Evolutionary conservation across 2,797 vertebrate genomes (phyloP).

Genomic region (Pangasius larnaudii): DNA sequence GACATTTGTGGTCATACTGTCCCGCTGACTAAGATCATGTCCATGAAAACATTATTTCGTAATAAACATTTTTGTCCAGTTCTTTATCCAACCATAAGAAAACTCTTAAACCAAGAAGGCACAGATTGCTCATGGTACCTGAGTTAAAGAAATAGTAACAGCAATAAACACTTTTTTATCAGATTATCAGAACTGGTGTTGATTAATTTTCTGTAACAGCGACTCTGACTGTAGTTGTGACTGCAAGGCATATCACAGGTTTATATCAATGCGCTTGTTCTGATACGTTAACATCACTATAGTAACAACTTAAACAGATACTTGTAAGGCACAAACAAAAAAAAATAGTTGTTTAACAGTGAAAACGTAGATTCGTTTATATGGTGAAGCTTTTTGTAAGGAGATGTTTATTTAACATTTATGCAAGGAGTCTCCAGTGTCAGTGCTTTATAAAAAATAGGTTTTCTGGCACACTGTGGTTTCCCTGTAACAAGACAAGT

Average conservation of each 20-base stretch:
- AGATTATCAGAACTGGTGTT: not conserved
- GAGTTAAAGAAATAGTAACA: not conserved
- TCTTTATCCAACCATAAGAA: not conserved
- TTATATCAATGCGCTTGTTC: not conserved
- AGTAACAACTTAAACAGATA: not conserved
- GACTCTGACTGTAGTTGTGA: not conserved
- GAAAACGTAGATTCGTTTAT: not conserved
- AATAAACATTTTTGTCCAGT: too few species aligned
- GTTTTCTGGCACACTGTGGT: not conserved
- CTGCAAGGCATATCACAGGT: not conserved
- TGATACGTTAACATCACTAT: not conserved
- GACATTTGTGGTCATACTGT: conserved; percentile 73
- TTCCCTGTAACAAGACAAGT: not conserved
- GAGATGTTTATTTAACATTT: not conserved
- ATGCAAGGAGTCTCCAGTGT: not conserved
- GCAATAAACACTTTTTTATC: not conserved
- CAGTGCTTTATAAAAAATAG: not conserved
- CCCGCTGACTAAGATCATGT: conserved; percentile 62
- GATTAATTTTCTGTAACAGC: not conserved
- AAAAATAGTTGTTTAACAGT: not conserved
- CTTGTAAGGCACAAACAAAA: not conserved
- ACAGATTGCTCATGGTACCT: not conserved
- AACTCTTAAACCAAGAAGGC: not conserved
- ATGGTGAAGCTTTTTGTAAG: not conserved
- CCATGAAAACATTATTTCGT: not conserved